phyloP scores from a whole-genome alignment of 2,888 invertebrate genomes.

The Apocheima hispidaria region DNA sequence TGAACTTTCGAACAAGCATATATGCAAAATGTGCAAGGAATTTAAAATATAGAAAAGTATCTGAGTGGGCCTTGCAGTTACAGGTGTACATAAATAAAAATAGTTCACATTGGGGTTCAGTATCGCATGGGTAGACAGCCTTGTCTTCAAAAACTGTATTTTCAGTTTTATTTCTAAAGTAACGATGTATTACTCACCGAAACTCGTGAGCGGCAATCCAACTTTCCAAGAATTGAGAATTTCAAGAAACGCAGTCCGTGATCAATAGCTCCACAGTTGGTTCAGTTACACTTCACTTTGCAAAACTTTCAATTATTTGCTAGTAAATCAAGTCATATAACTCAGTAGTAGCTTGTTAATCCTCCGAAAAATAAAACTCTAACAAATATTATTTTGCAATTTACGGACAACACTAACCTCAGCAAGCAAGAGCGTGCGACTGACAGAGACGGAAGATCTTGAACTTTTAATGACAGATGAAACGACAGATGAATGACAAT shows the following conservation, averaged over 20 bases:
- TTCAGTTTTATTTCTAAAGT: slow-evolving; percentile 29
- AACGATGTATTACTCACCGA: slow-evolving; percentile 73
- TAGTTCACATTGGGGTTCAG: neutral
- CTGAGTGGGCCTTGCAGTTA: neutral
- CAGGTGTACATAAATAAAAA: neutral
- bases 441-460: too few species aligned
- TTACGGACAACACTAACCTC: slow-evolving; percentile 23
- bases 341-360: slow-evolving; percentile 30
- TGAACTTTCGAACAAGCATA: neutral
- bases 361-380: slow-evolving; percentile 49
- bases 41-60: neutral
- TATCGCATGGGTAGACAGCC: neutral
- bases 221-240: slow-evolving; percentile 76
- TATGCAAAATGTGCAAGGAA: neutral
- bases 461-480: too few species aligned
- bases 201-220: slow-evolving; percentile 74
- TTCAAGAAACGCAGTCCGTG: slow-evolving; percentile 56
- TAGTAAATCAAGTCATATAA: slow-evolving; percentile 28
- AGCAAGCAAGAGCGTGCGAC: slow-evolving; percentile 5
- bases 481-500: too few species aligned
- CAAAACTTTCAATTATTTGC: slow-evolving; percentile 31
- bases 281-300: slow-evolving; percentile 62
- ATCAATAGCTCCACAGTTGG: slow-evolving; percentile 60
- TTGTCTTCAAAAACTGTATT: neutral
- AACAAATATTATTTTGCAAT: slow-evolving; percentile 28